Conservation (phyloP, 1,140 invertebrate species). For the Drosophila repletoides region DNA sequence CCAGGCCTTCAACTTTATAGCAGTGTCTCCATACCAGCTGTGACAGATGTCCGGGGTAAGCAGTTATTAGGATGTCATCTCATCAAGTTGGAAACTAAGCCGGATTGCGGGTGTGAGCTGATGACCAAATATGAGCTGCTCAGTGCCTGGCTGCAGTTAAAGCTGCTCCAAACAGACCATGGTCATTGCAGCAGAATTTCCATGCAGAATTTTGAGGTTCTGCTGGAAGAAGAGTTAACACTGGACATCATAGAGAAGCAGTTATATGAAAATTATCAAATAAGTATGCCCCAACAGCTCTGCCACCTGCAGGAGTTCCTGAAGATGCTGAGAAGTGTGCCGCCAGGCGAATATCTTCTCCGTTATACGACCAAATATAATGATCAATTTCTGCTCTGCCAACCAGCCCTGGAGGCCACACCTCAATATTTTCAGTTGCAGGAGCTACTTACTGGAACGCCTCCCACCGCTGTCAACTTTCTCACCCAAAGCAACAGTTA, state of each 20-base stretch:
- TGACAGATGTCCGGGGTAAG: constrained; percentile 7
- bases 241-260: constrained; percentile 46
- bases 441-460: constrained; percentile 21
- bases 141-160: constrained; percentile 62
- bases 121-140: constrained; percentile 73
- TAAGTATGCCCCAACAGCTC: constrained; percentile 40
- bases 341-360: constrained; percentile 53
- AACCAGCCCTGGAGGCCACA: constrained; percentile 23
- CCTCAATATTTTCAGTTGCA: constrained; percentile 46
- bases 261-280: constrained; percentile 50
- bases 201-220: constrained; percentile 33
- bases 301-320: constrained; percentile 60
- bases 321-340: constrained; percentile 46
- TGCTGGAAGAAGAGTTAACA: constrained; percentile 52
- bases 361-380: constrained; percentile 58
- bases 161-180: constrained; percentile 30
- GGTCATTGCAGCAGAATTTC: constrained; percentile 52
- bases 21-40: constrained; percentile 37
- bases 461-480: constrained; percentile 46
- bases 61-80: constrained; percentile 45
- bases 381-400: constrained; percentile 65
- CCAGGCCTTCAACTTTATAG: constrained; percentile 40
- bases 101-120: constrained; percentile 69
- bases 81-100: constrained; percentile 69
- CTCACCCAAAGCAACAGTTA: constrained; percentile 46